Percentiles rank a stretch among this genome's conserved stretches.
These are phyloP conservation scores for Eremophila alpestris DNA, from an alignment of 2,797 vertebrate genomes.

Conservation along the genomic window DNA sequence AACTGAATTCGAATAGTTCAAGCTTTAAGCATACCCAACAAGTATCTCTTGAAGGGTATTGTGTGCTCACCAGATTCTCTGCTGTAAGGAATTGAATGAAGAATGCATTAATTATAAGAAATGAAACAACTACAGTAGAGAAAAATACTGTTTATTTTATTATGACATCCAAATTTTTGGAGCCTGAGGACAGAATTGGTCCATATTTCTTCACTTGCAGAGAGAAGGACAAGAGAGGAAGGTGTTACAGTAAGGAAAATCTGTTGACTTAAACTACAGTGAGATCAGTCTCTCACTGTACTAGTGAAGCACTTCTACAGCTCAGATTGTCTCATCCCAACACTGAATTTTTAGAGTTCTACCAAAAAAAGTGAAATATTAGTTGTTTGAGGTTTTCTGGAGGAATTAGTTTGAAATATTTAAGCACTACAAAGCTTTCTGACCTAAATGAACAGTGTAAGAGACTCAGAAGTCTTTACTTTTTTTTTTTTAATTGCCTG, in stretches of 20 bases:
- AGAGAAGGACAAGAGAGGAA: not conserved
- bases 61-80: not conserved
- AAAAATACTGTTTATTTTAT: not conserved
- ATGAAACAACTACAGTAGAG: not conserved
- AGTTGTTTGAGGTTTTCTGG: not conserved
- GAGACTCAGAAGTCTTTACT: conserved; percentile 12
- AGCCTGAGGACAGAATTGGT: not conserved
- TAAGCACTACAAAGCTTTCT: not conserved
- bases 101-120: not conserved
- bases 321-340: not conserved
- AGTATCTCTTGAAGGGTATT: not conserved
- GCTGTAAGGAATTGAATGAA: not conserved
- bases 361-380: not conserved
- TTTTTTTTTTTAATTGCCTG: not conserved
- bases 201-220: not conserved
- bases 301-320: not conserved
- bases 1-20: not conserved
- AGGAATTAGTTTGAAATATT: not conserved
- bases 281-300: not conserved
- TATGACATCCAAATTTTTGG: not conserved
- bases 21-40: not conserved
- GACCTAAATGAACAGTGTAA: not conserved
- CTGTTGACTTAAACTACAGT: not conserved
- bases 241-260: not conserved
- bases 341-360: not conserved